Conservation (phyloP, 2,888 invertebrate genomes). For the Caenorhabditis doughertyi region DNA sequence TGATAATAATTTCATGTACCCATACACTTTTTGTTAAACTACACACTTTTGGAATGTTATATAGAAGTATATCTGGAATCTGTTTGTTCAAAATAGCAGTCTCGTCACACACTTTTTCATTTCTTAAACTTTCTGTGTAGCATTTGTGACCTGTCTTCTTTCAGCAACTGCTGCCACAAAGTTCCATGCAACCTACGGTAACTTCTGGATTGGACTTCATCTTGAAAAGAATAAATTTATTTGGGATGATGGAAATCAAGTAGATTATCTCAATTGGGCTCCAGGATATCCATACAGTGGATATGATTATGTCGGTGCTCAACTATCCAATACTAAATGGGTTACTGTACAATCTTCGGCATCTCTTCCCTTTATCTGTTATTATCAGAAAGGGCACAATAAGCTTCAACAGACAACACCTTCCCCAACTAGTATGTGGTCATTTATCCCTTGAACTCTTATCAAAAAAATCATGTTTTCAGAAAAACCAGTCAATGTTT, state of each 20-base stretch:
- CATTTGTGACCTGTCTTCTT: too few species aligned
- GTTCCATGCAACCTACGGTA: conserved; percentile 51
- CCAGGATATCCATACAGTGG: conserved; percentile 46
- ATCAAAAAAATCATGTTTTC: background rate
- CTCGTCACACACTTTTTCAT: background rate
- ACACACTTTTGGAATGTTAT: too few species aligned
- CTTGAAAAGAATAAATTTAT: conserved; percentile 9
- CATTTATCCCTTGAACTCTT: background rate
- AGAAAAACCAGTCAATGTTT: conserved; percentile 24
- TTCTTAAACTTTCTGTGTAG: too few species aligned
- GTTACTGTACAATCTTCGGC: conserved; percentile 17
- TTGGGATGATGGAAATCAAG: conserved; percentile 30
- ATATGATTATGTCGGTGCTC: conserved; percentile 42
- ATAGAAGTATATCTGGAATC: too few species aligned
- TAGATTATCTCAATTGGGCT: conserved; percentile 35
- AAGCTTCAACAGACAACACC: conserved; percentile 19
- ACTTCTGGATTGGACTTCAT: conserved; percentile 58
- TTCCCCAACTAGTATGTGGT: conserved; percentile 11
- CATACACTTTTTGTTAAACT: too few species aligned
- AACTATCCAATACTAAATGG: conserved; percentile 48
- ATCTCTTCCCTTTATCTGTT: conserved; percentile 50
- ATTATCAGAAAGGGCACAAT: conserved; percentile 34
- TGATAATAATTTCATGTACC: too few species aligned
- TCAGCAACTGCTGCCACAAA: conserved; percentile 48
- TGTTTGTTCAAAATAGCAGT: too few species aligned